Conservation (phyloP, 2,113 vertebrate species). For the Okapia johnstoni region DNA sequence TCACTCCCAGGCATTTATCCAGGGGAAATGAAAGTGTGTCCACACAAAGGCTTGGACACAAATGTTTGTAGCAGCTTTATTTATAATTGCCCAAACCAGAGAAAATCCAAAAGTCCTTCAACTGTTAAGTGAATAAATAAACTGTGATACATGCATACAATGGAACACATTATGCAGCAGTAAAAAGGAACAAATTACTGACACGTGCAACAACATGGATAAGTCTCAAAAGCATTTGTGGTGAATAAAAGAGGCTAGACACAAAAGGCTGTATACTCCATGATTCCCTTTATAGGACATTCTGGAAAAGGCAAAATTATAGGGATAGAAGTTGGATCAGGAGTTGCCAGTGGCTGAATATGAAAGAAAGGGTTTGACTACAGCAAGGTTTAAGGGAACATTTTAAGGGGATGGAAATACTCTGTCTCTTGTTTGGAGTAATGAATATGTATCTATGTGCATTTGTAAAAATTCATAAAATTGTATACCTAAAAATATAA, state of each 20-base stretch:
- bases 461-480: not conserved
- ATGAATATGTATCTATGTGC: not conserved
- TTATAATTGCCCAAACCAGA: not conserved
- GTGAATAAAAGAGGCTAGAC: not conserved
- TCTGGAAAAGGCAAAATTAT: not conserved
- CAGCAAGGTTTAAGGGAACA: not conserved
- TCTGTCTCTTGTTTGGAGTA: not conserved
- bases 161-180: not conserved
- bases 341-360: fast-evolving
- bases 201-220: not conserved
- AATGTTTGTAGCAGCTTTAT: not conserved
- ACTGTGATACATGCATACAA: not conserved
- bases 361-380: not conserved
- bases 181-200: not conserved
- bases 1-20: not conserved
- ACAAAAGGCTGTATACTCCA: not conserved
- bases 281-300: not conserved
- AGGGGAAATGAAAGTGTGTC: not conserved
- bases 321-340: not conserved
- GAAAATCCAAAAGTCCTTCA: not conserved
- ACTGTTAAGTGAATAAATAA: not conserved
- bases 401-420: not conserved
- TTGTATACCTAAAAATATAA: not conserved
- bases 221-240: not conserved
- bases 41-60: not conserved